Conservation (phyloP, 1,140 invertebrate genomes). For the Maconellicoccus hirsutus region DNA sequence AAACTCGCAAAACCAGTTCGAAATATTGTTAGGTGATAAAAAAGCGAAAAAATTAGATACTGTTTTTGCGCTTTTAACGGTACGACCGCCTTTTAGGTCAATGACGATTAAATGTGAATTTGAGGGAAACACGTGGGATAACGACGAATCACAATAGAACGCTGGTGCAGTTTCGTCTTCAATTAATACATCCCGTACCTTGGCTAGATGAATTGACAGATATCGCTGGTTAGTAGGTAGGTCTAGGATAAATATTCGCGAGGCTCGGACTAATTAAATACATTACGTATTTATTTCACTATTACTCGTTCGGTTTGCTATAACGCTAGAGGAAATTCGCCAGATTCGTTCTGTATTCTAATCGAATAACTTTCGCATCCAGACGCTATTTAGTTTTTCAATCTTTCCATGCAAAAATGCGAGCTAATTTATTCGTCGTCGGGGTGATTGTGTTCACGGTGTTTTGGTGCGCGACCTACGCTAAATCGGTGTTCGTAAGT, state of each 20-base stretch:
- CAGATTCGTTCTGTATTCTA: background rate
- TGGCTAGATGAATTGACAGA: conserved; percentile 21
- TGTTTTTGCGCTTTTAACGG: background rate
- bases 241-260: conserved; percentile 17
- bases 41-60: background rate
- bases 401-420: background rate
- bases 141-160: background rate
- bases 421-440: background rate
- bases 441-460: background rate
- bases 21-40: too few species aligned
- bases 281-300: background rate
- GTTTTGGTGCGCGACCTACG: background rate
- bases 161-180: conserved; percentile 1
- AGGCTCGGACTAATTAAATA: conserved; percentile 13
- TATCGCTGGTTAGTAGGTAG: background rate
- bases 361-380: background rate
- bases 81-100: conserved; percentile 17
- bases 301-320: background rate
- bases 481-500: background rate
- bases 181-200: conserved; percentile 12
- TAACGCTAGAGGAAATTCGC: background rate
- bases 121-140: background rate
- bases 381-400: background rate
- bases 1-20: background rate
- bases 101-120: conserved; percentile 7